Percentiles rank a stretch among this genome's conserved stretches.
These are phyloP conservation scores for Cebuella pygmaea DNA, from an alignment of 2,797 vertebrate genomes.

Conservation along the genomic window DNA sequence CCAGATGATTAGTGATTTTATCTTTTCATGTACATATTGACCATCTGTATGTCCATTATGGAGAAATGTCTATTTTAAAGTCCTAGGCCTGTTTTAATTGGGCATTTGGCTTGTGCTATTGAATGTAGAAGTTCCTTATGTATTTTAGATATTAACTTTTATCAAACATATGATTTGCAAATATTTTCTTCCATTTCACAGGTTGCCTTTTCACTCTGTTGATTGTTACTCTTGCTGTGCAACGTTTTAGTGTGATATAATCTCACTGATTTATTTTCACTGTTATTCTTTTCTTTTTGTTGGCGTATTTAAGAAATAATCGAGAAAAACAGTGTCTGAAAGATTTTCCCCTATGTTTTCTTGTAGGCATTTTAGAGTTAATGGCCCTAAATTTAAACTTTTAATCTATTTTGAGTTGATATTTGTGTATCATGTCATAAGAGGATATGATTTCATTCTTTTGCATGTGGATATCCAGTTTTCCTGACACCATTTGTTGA, in stretches of 20 bases:
- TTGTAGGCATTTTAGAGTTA: too few relatives aligned
- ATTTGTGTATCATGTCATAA: neutral
- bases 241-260: neutral
- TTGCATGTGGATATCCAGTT: neutral
- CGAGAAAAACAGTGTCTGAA: neutral
- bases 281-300: neutral
- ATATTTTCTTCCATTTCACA: neutral
- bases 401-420: neutral
- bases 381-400: neutral
- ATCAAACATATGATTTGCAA: neutral
- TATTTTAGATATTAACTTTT: neutral
- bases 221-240: neutral
- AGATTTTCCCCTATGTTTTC: neutral
- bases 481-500: neutral
- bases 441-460: neutral
- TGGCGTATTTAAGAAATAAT: neutral
- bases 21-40: neutral
- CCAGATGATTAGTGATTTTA: neutral
- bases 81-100: neutral
- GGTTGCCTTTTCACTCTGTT: neutral
- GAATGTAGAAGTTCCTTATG: neutral
- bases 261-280: neutral
- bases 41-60: neutral
- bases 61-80: neutral
- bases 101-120: neutral